Conservation (phyloP, 2,888 invertebrate genomes). For the Teleiodes luculella region DNA sequence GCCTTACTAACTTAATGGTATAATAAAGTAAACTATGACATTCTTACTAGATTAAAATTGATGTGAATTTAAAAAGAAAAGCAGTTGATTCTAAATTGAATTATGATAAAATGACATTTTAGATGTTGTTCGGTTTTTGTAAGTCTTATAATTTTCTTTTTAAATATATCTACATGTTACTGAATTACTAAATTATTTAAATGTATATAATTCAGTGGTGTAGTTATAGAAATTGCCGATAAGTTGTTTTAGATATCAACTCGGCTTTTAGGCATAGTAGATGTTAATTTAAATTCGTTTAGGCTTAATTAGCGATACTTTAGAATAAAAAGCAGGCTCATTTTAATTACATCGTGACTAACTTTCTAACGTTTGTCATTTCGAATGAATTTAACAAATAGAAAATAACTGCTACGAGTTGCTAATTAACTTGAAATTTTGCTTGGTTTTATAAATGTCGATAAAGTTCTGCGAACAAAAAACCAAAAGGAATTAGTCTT, state of each 20-base stretch:
- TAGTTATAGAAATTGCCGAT: conserved; percentile 18
- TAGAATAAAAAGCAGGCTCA: conserved; percentile 43
- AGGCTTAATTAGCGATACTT: conserved; percentile 36
- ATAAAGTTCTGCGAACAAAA: not conserved
- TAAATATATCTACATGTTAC: conserved; percentile 20
- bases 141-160: conserved; percentile 29
- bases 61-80: conserved; percentile 70
- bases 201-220: not conserved
- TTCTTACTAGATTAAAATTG: conserved; percentile 65
- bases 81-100: conserved; percentile 77
- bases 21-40: conserved; percentile 55
- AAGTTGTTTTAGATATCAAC: conserved; percentile 6
- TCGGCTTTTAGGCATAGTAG: conserved; percentile 29
- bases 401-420: not conserved
- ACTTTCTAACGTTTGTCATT: not conserved
- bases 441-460: not conserved
- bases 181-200: conserved; percentile 10
- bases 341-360: conserved; percentile 29
- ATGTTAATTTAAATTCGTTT: conserved; percentile 38
- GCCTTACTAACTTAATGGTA: conserved; percentile 74
- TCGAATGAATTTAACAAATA: not conserved
- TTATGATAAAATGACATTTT: conserved; percentile 72
- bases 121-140: conserved; percentile 54
- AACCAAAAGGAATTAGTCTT: no score
- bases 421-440: not conserved